Evolutionary conservation across 2,888 invertebrate species (phyloP).

Genomic region (Thalpophila matura): DNA sequence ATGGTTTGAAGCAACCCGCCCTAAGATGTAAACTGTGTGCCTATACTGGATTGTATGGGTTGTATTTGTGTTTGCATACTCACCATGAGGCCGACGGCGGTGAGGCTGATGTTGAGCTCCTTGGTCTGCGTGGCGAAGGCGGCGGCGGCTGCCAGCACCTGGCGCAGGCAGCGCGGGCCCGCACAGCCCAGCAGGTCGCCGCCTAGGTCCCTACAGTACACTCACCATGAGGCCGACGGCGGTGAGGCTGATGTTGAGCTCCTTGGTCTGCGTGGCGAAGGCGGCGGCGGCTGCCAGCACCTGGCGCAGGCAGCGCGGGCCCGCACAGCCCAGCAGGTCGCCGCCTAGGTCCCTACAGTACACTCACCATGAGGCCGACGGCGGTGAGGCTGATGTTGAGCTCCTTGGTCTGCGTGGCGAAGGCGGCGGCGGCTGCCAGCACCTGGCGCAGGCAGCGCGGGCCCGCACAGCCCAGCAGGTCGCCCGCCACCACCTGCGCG

Average conservation of each 20-base stretch:
- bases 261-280: conserved; percentile 98
- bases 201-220: conserved; percentile 94
- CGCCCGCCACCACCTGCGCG: conserved; percentile 98
- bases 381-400: conserved; percentile 99
- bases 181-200: conserved; percentile 97
- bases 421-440: conserved; percentile 98
- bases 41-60: no score
- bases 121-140: conserved; percentile 99
- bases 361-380: conserved; percentile 96
- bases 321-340: conserved; percentile 97
- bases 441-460: conserved; percentile 97
- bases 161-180: conserved; percentile 97
- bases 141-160: conserved; percentile 97
- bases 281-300: conserved; percentile 98
- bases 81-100: conserved; percentile 98
- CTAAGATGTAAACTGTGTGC: no score
- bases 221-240: conserved; percentile 98
- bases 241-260: conserved; percentile 98
- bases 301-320: conserved; percentile 96
- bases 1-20: no score
- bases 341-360: conserved; percentile 94
- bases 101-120: conserved; percentile 98
- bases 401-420: conserved; percentile 98
- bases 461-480: conserved; percentile 97
- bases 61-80: no score